Conservation (phyloP, 2,888 invertebrate genomes). For the Enchytraeus crypticus region DNA sequence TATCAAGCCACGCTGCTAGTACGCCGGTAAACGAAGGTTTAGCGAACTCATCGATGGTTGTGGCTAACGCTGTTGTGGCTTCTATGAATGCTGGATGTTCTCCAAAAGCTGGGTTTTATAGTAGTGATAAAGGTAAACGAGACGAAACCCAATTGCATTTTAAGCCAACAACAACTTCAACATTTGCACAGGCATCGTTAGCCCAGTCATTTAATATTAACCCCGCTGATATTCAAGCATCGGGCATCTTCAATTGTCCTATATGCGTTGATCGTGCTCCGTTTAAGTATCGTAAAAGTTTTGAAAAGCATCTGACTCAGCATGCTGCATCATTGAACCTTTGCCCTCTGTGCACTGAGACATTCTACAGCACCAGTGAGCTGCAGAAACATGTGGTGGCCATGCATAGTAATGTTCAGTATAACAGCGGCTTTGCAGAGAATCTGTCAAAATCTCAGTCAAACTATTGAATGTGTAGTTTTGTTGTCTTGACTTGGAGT, state of each 20-base stretch:
- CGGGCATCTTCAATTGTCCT: slow-evolving; percentile 10
- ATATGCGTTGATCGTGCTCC: slow-evolving; percentile 17
- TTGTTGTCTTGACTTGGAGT: too few relatives aligned
- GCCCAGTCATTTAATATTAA: not conserved
- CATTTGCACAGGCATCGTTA: not conserved
- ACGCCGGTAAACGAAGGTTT: too few relatives aligned
- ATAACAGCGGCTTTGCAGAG: too few relatives aligned
- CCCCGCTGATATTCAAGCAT: not conserved
- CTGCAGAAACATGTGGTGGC: slow-evolving; percentile 4
- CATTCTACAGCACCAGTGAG: slow-evolving; percentile 5
- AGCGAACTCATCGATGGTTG: too few relatives aligned
- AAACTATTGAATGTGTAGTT: too few relatives aligned
- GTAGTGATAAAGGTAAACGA: too few relatives aligned
- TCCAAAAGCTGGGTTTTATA: not conserved
- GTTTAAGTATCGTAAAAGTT: slow-evolving; percentile 17
- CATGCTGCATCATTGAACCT: slow-evolving; percentile 7
- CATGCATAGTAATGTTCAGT: not conserved
- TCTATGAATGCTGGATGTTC: too few relatives aligned
- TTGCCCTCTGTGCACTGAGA: slow-evolving; percentile 9
- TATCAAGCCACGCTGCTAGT: too few relatives aligned
- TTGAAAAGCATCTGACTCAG: slow-evolving; percentile 20
- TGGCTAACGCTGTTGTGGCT: too few relatives aligned
- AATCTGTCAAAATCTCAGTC: too few relatives aligned
- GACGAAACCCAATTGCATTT: too few relatives aligned
- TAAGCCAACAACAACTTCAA: not conserved